These are phyloP conservation scores for Prionace glauca DNA, from an alignment of 2,797 vertebrate species.

Conservation along the genomic window DNA sequence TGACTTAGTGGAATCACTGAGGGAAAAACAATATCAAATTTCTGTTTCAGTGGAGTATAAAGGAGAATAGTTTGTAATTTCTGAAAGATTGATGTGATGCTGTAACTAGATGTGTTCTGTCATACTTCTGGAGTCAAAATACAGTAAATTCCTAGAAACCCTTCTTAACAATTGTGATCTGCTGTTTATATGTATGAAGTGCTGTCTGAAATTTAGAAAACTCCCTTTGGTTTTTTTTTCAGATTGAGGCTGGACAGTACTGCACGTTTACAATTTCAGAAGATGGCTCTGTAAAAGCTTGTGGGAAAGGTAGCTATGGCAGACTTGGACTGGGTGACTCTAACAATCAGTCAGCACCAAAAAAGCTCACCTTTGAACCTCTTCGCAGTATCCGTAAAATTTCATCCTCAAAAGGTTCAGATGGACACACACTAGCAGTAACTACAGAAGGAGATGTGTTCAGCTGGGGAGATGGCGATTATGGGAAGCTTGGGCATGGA, in stretches of 20 bases:
- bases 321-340: constrained; percentile 70
- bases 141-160: not conserved
- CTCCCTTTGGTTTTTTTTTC: constrained; percentile 28
- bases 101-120: not conserved
- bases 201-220: not conserved
- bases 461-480: constrained; percentile 75
- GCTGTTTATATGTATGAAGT: not conserved
- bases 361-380: constrained; percentile 70
- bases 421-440: constrained; percentile 71
- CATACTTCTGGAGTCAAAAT: not conserved
- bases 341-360: constrained; percentile 71
- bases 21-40: not conserved
- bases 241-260: constrained; percentile 76
- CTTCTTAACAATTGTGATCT: not conserved
- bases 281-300: constrained; percentile 67
- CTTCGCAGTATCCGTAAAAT: constrained; percentile 68
- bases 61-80: not conserved
- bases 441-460: constrained; percentile 70
- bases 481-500: constrained; percentile 71
- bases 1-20: not conserved
- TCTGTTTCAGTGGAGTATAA: not conserved
- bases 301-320: constrained; percentile 73
- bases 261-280: constrained; percentile 72
- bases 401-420: constrained; percentile 71
- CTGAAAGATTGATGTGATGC: not conserved